Evolutionary conservation across 1,140 invertebrate genomes (phyloP), one percentile per base, ranked within the genome.

Genomic region (Asobara japonica): DNA sequence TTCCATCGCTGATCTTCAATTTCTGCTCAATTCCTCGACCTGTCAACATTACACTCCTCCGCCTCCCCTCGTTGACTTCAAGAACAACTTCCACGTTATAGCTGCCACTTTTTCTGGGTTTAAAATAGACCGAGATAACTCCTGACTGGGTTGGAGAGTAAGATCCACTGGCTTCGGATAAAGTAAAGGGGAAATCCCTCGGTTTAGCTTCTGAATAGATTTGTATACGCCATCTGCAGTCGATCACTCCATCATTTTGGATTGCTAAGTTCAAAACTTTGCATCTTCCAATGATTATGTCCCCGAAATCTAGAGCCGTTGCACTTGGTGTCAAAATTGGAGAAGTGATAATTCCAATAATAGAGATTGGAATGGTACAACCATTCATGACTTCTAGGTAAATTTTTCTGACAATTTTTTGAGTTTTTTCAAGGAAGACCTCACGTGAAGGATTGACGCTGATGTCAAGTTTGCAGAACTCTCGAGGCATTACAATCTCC

Each of bases 211-310:
- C 38, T 38, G 36, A 13, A 85, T 30, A 62, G 13, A 31, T 45
- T 31, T 69, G 75, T 18, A 78, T 79, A 64, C 79, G 69, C 86
- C 87, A 89, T 11, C 78, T 68, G 66, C 83, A 84, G 30, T 79
- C 68, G 0, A 88, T 76, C n/a, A 80, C 73, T 10, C 87, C 83
- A n/a, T 80, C 77, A 72, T 89, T 89, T 71, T 79, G 78, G 0
- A 89, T 62, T n/a, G 79, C 13, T 4, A 89, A 41, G 22, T 70
- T 68, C 66, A 82, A 83, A 30, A 81, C 74, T 29, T 80, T 62
- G 56, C 83, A 85, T 45, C 85, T 74, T 11, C 88, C 88, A 61
- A 86, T 77, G 13, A 79, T 71, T 27, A 88, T 83, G n/a, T 81
- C 70, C 8, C 74, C 79, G 72, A 89, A 89, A 69, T 88, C 74